Evolutionary conservation across 2,113 vertebrate genomes (phyloP).

Genomic region (Melanocharis versteri): DNA sequence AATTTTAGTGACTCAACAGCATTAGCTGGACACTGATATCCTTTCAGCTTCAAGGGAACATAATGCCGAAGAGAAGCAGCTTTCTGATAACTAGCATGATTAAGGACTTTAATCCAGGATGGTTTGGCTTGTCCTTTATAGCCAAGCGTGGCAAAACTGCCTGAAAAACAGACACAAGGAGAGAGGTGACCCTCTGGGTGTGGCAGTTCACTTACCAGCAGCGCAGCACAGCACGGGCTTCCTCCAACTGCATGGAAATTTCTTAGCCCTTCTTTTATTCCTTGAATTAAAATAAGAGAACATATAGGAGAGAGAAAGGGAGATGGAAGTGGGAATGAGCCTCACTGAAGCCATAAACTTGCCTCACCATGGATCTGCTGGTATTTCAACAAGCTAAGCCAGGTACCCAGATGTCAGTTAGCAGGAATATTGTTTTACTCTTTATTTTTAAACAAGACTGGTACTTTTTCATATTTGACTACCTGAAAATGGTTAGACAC

Average conservation of each 20-base stretch:
- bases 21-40: slow-evolving; percentile 12
- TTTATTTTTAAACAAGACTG: neutral
- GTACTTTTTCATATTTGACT: neutral
- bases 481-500: neutral
- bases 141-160: slow-evolving; percentile 56
- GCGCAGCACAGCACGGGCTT: neutral
- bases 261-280: neutral
- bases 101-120: slow-evolving; percentile 58
- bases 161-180: slow-evolving; percentile 50
- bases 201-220: neutral
- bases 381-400: neutral
- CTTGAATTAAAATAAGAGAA: neutral
- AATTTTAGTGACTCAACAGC: neutral
- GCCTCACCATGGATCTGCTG: neutral
- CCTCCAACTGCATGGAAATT: neutral
- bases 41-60: slow-evolving; percentile 31
- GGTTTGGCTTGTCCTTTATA: slow-evolving; percentile 31
- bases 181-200: neutral
- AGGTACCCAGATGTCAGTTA: neutral
- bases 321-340: neutral
- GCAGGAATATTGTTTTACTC: neutral
- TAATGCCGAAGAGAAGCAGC: slow-evolving; percentile 35
- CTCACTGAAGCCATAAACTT: neutral
- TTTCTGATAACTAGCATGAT: neutral
- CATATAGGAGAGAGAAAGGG: neutral